Evolutionary conservation across 2,113 vertebrate species (phyloP), one percentile per base, ranked within the genome.

Genomic region (Bujurquina vittata): DNA sequence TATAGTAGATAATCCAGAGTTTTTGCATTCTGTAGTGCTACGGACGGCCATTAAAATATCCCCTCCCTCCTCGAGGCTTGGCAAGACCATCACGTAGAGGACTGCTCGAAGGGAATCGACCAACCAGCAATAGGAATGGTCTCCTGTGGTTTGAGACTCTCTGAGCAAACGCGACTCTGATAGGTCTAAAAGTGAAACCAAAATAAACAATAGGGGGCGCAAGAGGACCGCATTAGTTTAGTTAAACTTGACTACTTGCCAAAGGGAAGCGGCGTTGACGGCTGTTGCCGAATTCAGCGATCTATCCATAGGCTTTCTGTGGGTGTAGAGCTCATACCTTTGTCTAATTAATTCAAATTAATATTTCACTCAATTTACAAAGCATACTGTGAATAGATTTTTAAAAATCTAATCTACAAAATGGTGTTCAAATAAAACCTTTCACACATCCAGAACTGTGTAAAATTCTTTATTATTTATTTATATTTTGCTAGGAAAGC

Each of bases 21-120:
- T 94, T 93, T 91, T 84, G 90, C 84, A 84, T 89, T 87, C 81
- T 82, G 79, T 80, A 90, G 87, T 85, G 89, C 80, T 69, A 79
- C 80, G 92, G 94, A 75, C 94, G 93, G 93, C 94, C 95, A 95
- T 95, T 95, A 94, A 93, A 91, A 91, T 90, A 84, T 88, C 94
- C 93, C 94, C 94, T 95, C 94, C 95, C 94, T 94, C 93, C 87
- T 89, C 89, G 87, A 58, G 87, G 87, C 33, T 69, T 89, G 89
- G 80, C 80, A 85, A 87, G 77, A 88, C 23, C 76, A 57, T 60
- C 35, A 59, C 58, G 81, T 79, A 92, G 85, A 79, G 75, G 56
- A 83, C 75, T 11, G 73, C 77, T 18, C 76, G 57, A 55, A 10
- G 3, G 1, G 12, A 46, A 54, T 0, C 2, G 55, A 35, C 94